A percentile compares a stretch with the other conserved stretches of the same genome.
phyloP scores from a whole-genome alignment of 2,113 vertebrate genomes.

The Himantopus leucocephalus region DNA sequence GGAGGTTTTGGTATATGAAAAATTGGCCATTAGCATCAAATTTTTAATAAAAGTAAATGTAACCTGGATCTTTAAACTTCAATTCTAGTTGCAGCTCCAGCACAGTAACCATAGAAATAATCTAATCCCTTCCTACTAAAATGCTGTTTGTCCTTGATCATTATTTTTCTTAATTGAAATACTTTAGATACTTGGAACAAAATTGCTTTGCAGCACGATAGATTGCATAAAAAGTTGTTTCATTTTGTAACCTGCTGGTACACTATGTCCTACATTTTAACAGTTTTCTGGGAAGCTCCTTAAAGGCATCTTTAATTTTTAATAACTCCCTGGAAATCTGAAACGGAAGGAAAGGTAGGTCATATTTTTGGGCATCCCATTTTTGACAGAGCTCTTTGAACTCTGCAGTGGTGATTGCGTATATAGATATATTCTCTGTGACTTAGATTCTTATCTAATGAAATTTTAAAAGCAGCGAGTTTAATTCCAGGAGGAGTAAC shows the following conservation, averaged over 20 bases:
- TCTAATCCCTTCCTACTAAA: neutral
- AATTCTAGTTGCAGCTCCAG: neutral
- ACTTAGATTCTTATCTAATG: neutral
- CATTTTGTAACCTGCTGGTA: slow-evolving; percentile 31
- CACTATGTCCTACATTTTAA: slow-evolving; percentile 34
- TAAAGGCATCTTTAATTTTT: slow-evolving; percentile 61
- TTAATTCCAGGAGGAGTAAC: neutral
- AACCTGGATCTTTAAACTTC: neutral
- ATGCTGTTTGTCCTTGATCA: neutral
- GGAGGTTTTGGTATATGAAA: fast-evolving
- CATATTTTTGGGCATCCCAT: neutral
- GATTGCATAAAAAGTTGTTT: neutral
- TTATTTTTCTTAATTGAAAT: slow-evolving; percentile 58
- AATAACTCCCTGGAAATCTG: slow-evolving; percentile 27
- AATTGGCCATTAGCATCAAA: neutral
- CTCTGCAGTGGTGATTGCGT: neutral
- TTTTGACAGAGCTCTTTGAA: slow-evolving; percentile 10
- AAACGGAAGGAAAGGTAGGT: slow-evolving; percentile 7
- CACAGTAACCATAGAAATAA: slow-evolving; percentile 40
- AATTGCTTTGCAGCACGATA: neutral
- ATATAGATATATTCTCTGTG: neutral
- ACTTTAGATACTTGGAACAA: neutral
- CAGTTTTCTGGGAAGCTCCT: slow-evolving; percentile 51
- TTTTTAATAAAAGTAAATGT: neutral
- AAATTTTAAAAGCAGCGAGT: neutral